Evolutionary conservation across 2,113 vertebrate species (phyloP), one percentile per base, ranked within the genome.

Genomic region (Furnarius figulus): DNA sequence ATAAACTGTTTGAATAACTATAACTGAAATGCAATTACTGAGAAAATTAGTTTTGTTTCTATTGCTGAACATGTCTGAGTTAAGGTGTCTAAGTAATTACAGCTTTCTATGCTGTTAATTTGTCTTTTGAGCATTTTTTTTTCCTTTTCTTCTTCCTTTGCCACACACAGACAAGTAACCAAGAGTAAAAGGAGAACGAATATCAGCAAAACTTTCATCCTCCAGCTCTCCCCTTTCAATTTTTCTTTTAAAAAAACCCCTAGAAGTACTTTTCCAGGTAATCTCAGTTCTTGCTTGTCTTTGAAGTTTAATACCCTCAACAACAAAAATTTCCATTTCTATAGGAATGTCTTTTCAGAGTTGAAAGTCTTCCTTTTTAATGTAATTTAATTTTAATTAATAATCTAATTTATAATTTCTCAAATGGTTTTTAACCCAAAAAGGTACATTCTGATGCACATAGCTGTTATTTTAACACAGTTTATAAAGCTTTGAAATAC

Each of bases 241-340:
- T 56, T 75, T 66, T 75, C 75, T 85, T 85, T 73, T 8, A 7
- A 74, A 83, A 84, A 82, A 77, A 39, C 35, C n/a, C n/a, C n/a
- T 55, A 42, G 35, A 74, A 75, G 58, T 55, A 70, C 33, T 95
- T 93, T 78, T 55, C 46, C 83, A 95, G 68, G 92, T 83, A 90
- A 88, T 90, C 79, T 92, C 85, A 66, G 76, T 39, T 90, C 83
- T 77, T 84, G 55, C 23, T 37, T 31, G 20, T 52, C 83, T 95
- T 88, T 94, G 92, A 96, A 85, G 86, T 58, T 84, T 84, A 81
- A 84, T 35, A 90, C 31, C 30, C 33, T 88, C 44, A 79, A 79
- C 15, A 82, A 70, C 40, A 85, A 67, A 62, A 75, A 66, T 42
- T 70, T 87, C 47, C 44, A 65, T 82, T 84, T 75, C 55, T 53